Evolutionary conservation across 2,888 invertebrate species (phyloP), one percentile per base, ranked within the genome.

Genomic region (Hypercompe scribonia): DNA sequence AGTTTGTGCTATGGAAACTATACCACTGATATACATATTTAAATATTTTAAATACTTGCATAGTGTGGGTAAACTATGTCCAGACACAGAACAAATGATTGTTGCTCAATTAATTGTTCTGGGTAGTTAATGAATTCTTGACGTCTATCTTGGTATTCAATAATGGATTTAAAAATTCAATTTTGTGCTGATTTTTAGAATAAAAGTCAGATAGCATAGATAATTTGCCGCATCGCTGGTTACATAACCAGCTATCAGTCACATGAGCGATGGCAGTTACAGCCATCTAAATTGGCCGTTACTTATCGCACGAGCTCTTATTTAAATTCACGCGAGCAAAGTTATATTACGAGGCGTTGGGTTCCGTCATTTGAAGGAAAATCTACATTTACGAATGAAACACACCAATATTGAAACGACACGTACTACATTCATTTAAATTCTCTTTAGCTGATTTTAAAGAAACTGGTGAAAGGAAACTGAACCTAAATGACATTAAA

Each of bases 241-340:
- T 58, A 1, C 58, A 28, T 58, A 58, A 58, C 58, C n/a, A 58
- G 58, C 15, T 3, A 58, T 58, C 58, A 58, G 58, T 58, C 58
- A 58, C 15, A 58, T 58, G 61, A 61, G 28, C 61, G 31, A 61
- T 61, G 61, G 61, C 61, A 18, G 18, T 61, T 31, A 61, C 61
- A 61, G 61, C 18, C 61, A 8, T 61, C 61, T 31, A 31, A 61
- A 61, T 61, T 61, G 61, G 18, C 61, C 61, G 61, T 61, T 61
- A 61, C 61, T 31, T 61, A 61, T 31, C 61, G 31, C 18, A 18
- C 61, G 61, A 61, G 61, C 61, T 61, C 31, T 31, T 61, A 61
- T 61, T 61, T 61, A 61, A 61, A 61, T 61, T 61, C 61, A 61
- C 18, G 61, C 31, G 18, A 31, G 31, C 31, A 18, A 61, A 61